Evolutionary conservation across 2,888 invertebrate genomes (phyloP).

Genomic region (Trachelus stipa): DNA sequence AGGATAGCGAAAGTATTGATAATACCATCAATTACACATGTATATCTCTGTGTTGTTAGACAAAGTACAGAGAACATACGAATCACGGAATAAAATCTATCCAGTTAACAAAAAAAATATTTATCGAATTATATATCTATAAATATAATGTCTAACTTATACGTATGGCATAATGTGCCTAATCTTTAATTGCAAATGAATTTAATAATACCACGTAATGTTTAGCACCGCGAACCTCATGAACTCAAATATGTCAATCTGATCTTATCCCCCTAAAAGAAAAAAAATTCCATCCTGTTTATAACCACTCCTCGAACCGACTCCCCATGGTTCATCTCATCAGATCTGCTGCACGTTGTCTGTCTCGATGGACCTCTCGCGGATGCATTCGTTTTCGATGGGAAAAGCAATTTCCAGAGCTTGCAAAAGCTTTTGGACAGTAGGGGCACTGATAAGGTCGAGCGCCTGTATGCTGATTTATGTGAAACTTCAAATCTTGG

Average conservation of each 20-base stretch:
- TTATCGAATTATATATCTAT: background rate
- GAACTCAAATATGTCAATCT: background rate
- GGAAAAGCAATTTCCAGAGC: constrained; percentile 80
- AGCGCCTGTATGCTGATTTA: constrained; percentile 81
- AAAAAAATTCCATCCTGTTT: constrained; percentile 11
- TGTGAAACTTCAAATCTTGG: constrained; percentile 81
- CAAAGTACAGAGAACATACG: constrained; percentile 3
- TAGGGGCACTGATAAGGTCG: constrained; percentile 80
- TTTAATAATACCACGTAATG: background rate
- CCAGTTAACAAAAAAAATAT: background rate
- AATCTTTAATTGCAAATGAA: background rate
- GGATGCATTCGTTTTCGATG: constrained; percentile 81
- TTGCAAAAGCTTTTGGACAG: constrained; percentile 79
- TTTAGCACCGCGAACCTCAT: constrained; percentile 8
- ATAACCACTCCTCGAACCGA: constrained; percentile 39
- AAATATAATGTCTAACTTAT: background rate
- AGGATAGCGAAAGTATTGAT: background rate
- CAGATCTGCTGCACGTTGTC: constrained; percentile 69
- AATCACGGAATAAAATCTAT: constrained; percentile 1
- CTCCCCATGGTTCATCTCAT: constrained; percentile 67
- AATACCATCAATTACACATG: background rate
- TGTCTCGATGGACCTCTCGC: constrained; percentile 71
- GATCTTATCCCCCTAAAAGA: background rate
- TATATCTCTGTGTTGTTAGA: constrained; percentile 1
- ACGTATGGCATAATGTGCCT: background rate